Evolutionary conservation across 2,888 invertebrate genomes (phyloP).

Genomic region (Gerris lacustris): DNA sequence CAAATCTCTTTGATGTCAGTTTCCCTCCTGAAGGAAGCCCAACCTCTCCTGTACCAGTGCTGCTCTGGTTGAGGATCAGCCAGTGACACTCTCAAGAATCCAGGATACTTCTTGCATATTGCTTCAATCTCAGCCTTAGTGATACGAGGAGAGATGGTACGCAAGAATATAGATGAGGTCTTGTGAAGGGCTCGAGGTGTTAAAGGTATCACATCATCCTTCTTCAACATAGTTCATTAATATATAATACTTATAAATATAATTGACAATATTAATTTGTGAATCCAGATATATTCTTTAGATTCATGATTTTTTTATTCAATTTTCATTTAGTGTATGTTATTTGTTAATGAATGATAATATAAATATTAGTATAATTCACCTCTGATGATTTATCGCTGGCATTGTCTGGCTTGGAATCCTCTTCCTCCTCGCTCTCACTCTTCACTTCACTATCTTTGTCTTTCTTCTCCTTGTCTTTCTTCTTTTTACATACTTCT

Average conservation of each 20-base stretch:
- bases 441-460: constrained; percentile 31
- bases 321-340: too few relatives aligned
- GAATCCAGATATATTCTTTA: constrained; percentile 18
- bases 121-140: constrained; percentile 94
- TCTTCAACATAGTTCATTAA: constrained; percentile 11
- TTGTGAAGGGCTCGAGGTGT: constrained; percentile 70
- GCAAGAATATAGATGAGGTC: constrained; percentile 90
- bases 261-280: constrained; percentile 13
- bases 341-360: too few relatives aligned
- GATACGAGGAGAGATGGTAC: constrained; percentile 90
- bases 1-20: constrained; percentile 99
- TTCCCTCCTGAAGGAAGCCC: constrained; percentile 93
- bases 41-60: constrained; percentile 90
- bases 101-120: constrained; percentile 83
- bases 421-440: background rate
- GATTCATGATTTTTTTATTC: constrained; percentile 17
- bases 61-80: constrained; percentile 92
- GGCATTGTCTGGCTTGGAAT: too few relatives aligned
- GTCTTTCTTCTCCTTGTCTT: constrained; percentile 33
- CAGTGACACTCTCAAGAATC: constrained; percentile 87
- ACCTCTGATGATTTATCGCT: background rate
- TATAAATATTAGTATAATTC: too few relatives aligned
- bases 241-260: constrained; percentile 4
- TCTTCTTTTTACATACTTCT: too few relatives aligned
- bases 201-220: constrained; percentile 26